A percentile compares a stretch with the other conserved stretches of the same genome.
Evolutionary conservation across 2,113 vertebrate species (phyloP).

Genomic region (Mus pahari): DNA sequence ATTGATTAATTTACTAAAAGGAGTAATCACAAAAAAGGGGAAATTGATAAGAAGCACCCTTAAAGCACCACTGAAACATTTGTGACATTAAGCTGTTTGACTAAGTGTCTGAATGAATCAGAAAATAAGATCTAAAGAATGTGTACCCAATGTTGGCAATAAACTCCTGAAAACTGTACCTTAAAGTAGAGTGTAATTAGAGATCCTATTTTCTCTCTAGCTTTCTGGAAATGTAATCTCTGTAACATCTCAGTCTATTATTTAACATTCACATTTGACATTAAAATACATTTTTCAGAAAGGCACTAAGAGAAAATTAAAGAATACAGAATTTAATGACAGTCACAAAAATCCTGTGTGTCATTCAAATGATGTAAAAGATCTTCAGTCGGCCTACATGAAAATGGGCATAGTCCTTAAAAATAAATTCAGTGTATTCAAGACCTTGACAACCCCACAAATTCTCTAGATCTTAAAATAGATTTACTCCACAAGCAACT

Average conservation of each 20-base stretch:
- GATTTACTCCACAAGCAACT: conserved; percentile 27
- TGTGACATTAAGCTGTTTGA: conserved; percentile 60
- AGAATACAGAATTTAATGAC: conserved; percentile 67
- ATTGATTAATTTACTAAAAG: conserved; percentile 70
- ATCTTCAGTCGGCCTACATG: conserved; percentile 24
- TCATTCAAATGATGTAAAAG: conserved; percentile 66
- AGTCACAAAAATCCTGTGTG: conserved; percentile 69
- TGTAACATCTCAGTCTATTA: conserved; percentile 65
- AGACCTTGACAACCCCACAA: conserved; percentile 26
- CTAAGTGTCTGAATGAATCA: conserved; percentile 59
- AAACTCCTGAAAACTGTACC: conserved; percentile 58
- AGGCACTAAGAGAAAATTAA: conserved; percentile 75
- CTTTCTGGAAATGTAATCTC: conserved; percentile 73
- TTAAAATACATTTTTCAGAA: conserved; percentile 71
- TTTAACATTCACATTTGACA: conserved; percentile 71
- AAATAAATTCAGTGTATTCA: conserved; percentile 32
- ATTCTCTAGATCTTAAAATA: conserved; percentile 35
- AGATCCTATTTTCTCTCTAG: conserved; percentile 46
- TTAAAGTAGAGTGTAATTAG: conserved; percentile 70
- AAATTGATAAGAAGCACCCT: conserved; percentile 63
- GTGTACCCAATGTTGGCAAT: conserved; percentile 59
- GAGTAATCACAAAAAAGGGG: conserved; percentile 49
- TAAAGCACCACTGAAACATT: conserved; percentile 57
- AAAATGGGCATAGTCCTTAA: conserved; percentile 47
- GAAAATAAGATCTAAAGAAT: conserved; percentile 66